Evolutionary conservation across 2,888 invertebrate species (phyloP).

Genomic region (Caenorhabditis plicata): DNA sequence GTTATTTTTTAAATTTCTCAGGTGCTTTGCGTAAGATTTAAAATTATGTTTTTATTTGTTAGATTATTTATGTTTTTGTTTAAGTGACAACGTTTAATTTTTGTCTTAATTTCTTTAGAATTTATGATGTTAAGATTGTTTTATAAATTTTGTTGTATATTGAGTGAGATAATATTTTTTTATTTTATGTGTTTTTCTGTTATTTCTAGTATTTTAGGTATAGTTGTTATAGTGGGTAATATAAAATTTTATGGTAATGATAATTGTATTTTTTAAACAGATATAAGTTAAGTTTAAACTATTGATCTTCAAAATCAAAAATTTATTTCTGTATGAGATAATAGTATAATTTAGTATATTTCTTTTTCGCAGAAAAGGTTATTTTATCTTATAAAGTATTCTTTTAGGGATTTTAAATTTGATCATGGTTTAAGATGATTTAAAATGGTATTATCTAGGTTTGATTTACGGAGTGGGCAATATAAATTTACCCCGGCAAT

Average conservation of each 20-base stretch:
- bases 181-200: constrained; percentile 55
- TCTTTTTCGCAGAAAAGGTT: constrained; percentile 53
- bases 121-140: constrained; percentile 49
- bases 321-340: constrained; percentile 53
- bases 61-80: constrained; percentile 50
- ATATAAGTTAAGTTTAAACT: constrained; percentile 59
- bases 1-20: constrained; percentile 51
- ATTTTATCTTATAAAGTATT: constrained; percentile 46
- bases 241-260: constrained; percentile 52
- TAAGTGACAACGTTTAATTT: constrained; percentile 53
- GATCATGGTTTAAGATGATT: constrained; percentile 49
- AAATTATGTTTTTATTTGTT: constrained; percentile 52
- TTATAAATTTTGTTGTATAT: constrained; percentile 31
- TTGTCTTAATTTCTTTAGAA: constrained; percentile 54
- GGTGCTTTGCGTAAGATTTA: constrained; percentile 51
- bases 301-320: constrained; percentile 58
- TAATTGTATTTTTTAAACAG: constrained; percentile 52
- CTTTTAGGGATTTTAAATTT: constrained; percentile 49
- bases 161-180: constrained; percentile 44
- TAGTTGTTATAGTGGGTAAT: constrained; percentile 48
- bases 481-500: constrained; percentile 50
- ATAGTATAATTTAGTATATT: constrained; percentile 53
- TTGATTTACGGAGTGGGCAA: constrained; percentile 52
- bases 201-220: constrained; percentile 49
- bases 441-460: constrained; percentile 57